phyloP scores from a whole-genome alignment of 2,797 vertebrate species.

The Rallus crepitans region DNA sequence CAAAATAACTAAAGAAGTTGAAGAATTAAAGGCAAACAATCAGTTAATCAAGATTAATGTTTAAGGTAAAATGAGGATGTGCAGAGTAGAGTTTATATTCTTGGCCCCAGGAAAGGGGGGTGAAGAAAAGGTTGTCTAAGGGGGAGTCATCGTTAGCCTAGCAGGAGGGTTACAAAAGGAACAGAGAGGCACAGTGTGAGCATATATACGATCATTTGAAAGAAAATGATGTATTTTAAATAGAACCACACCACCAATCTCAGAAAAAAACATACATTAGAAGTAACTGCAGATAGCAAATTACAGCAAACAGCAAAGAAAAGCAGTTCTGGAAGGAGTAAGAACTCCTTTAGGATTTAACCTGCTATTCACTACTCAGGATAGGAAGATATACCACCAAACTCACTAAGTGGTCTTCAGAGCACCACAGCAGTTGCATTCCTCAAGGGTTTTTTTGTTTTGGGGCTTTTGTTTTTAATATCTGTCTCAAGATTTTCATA shows the following conservation, averaged over 20 bases:
- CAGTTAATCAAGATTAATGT: neutral
- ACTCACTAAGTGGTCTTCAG: neutral
- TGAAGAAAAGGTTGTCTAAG: slow-evolving; percentile 34
- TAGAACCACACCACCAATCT: neutral
- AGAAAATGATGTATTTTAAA: neutral
- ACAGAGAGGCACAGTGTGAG: neutral
- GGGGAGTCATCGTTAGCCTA: slow-evolving; percentile 35
- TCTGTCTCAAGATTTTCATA: neutral
- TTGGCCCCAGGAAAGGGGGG: slow-evolving; percentile 25
- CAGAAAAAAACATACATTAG: neutral
- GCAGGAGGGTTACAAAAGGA: slow-evolving; percentile 32
- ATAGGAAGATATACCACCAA: neutral
- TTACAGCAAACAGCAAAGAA: neutral
- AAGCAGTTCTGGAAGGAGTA: neutral
- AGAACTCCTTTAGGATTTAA: neutral
- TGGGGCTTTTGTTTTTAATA: neutral
- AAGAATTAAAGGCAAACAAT: slow-evolving; percentile 9
- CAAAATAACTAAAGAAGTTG: neutral
- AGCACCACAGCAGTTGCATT: neutral
- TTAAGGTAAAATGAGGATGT: neutral
- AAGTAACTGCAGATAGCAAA: neutral
- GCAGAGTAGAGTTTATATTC: neutral
- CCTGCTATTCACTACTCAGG: neutral
- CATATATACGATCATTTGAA: neutral
- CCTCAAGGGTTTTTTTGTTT: neutral